Base-by-base conservation (phyloP, 92 coral and sea anemone genomes). In the Palythoa heliodiscus region DNA sequence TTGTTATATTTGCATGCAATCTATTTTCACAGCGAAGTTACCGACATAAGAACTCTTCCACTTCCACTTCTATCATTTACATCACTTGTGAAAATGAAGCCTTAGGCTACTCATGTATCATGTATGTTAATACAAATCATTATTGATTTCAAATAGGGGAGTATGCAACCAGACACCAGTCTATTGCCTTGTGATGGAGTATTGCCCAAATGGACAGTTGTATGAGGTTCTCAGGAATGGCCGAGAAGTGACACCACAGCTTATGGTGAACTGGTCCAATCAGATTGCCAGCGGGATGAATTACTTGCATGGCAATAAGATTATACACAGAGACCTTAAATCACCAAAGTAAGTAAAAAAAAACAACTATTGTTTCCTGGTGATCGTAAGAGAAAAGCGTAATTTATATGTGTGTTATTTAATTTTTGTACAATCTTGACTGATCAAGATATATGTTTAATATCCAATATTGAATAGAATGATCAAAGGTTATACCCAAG, bases 221-320 rank as follows among this genome's bases (percentile, higher is more conserved):
- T 94, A 93, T 88, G 98, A 94, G 57, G 98, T 94, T 5, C 83
- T 94, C 25, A 91, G 95, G 70, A 93, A 92, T 86, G 98, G 98
- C 16, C 93, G 98, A 23, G 95, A 94, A 58, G 88, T 94, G 58
- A 88, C 95, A 1, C 98, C 98, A 9, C 86, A 88, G 60, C 69
- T 94, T 71, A 88, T 94, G 50, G 89, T 94, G 19, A 83, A 74
- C 40, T 94, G 98, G 98, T 90, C 98, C 0, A 94, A 84, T 48
- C 95, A 94, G 86, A 94, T 94, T 77, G 98, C 98, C 2, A 95
- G 92, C 90, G 98, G 98, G 52, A 94, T 94, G 95, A 93, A 90
- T 83, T 94, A 94, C 78, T 85, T 94, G 55, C 98, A 94, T 90
- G 92, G 89, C 15, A 86, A 86, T 53, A 94, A 94, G 64, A 92